Percentiles rank a stretch among this genome's conserved stretches.
These are phyloP conservation scores for Conops quadrifasciatus DNA, from an alignment of 2,888 invertebrate genomes.

Conservation along the genomic window DNA sequence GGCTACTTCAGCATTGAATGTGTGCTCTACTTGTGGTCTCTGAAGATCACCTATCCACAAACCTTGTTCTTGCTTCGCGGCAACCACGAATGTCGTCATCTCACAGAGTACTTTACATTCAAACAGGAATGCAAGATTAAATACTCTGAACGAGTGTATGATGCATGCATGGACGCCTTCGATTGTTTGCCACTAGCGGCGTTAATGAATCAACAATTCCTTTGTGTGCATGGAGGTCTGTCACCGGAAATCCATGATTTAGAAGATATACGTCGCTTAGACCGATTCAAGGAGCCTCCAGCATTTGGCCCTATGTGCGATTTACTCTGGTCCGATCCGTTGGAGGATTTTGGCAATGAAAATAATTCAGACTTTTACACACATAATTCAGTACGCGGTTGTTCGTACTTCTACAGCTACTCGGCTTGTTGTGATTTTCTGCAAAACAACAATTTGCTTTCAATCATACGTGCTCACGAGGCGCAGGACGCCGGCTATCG, in stretches of 20 bases:
- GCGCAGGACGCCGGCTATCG: conserved; percentile 98
- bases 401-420: conserved; percentile 99
- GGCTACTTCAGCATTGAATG: conserved; percentile 87
- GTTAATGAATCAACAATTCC: conserved; percentile 99
- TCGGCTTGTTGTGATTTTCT: conserved; percentile 99
- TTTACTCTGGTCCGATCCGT: conserved; percentile 98
- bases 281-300: conserved; percentile 99
- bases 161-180: conserved; percentile 99
- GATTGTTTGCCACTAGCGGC: conserved; percentile 99
- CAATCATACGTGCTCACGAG: conserved; percentile 99
- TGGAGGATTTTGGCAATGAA: conserved; percentile 98
- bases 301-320: conserved; percentile 99
- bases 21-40: conserved; percentile 99
- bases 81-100: conserved; percentile 99
- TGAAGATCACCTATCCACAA: conserved; percentile 97
- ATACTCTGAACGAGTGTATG: conserved; percentile 99
- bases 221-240: conserved; percentile 98
- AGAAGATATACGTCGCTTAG: conserved; percentile 97
- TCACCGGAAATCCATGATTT: conserved; percentile 99
- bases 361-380: conserved; percentile 98
- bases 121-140: conserved; percentile 99
- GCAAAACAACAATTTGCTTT: conserved; percentile 99
- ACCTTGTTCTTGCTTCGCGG: conserved; percentile 99
- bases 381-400: conserved; percentile 99
- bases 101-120: conserved; percentile 99